phyloP scores from a whole-genome alignment of 2,113 vertebrate genomes.

The Columbina picui region DNA sequence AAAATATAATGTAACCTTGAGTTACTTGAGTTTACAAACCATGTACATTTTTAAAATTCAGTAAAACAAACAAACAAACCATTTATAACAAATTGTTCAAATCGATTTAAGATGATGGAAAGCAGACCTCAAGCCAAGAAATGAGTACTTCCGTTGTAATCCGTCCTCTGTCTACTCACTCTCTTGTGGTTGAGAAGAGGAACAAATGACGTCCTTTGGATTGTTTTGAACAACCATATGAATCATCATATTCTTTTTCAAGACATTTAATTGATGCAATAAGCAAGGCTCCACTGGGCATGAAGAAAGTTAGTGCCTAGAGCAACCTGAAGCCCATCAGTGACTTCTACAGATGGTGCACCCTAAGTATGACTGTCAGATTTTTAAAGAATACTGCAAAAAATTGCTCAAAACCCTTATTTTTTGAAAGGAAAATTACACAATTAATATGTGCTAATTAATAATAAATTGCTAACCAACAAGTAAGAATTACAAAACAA shows the following conservation, averaged over 20 bases:
- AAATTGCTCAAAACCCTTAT: neutral
- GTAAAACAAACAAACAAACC: neutral
- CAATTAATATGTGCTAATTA: neutral
- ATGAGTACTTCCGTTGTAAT: neutral
- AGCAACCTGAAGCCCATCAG: neutral
- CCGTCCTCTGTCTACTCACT: neutral
- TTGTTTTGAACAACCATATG: neutral
- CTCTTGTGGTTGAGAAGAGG: neutral
- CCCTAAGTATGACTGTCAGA: neutral
- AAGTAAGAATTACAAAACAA: neutral
- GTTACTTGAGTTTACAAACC: neutral
- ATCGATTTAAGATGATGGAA: neutral
- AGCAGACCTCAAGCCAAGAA: neutral
- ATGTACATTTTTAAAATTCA: neutral
- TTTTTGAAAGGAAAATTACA: neutral
- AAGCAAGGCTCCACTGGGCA: neutral
- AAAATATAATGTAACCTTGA: neutral
- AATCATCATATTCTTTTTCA: neutral
- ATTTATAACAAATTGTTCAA: neutral
- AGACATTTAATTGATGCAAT: neutral
- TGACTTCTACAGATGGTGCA: neutral
- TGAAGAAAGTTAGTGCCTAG: neutral
- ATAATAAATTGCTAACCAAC: neutral
- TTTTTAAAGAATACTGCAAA: neutral
- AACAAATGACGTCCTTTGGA: neutral